Evolutionary conservation across 2,797 vertebrate species (phyloP), one percentile per base, ranked within the genome.

Genomic region (Emys orbicularis): DNA sequence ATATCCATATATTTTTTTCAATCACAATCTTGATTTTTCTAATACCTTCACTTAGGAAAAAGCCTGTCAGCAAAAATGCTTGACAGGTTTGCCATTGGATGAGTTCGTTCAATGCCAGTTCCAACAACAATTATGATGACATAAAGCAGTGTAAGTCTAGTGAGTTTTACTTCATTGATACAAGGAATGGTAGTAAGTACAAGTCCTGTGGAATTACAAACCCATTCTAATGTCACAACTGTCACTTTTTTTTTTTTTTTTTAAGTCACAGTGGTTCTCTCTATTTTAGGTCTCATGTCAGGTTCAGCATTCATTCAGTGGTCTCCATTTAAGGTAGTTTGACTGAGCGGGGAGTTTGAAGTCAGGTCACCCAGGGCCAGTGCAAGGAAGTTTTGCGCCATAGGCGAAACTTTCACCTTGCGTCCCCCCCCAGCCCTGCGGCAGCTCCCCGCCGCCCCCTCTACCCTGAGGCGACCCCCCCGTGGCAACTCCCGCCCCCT

Each of bases 21-120:
- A 74, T 91, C 89, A 21, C 34, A 92, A 81, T 89, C 56, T 53
- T 91, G 79, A 65, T 94, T 97, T 97, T 97, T 95, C 90, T 95
- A 95, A 93, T 92, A 87, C 37, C 86, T 95, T 95, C 85, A 93
- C 83, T 95, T 53, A 87, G 86, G 41, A 95, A 97, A 94, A 88
- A 74, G 93, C 50, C 31, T 89, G 18, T 90, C 94, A 96, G 85
- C 79, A 86, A 53, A 95, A 94, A 95, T 47, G 31, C n/a, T 41
- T n/a, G 47, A 77, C n/a, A 6, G 49, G 44, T 91, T 96, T 96
- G 85, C 72, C 65, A 21, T 92, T 91, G 91, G 84, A 90, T 97
- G 74, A 95, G 47, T 95, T 97, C 89, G 94, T 92, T 91, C 90
- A 96, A 93, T n/a, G 65, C 79, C 27, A 87, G 94, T 93, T 97